Conservation (phyloP, 2,113 vertebrate genomes). For the cattle (Bos taurus) region DNA sequence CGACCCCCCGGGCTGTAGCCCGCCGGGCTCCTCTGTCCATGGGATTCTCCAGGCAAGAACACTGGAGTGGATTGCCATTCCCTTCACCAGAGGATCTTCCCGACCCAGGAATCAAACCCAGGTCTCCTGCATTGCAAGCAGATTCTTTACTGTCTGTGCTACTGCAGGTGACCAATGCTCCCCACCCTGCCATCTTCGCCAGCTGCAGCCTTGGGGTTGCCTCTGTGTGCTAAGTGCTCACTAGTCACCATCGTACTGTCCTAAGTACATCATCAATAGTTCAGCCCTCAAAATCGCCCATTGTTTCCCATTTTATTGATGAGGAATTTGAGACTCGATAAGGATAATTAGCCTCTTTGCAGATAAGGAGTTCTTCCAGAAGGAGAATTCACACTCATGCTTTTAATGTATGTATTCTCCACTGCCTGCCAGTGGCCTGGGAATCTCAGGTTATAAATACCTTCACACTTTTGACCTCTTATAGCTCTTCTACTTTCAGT, state of each 20-base stretch:
- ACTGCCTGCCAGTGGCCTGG: background rate
- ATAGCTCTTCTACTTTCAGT: background rate
- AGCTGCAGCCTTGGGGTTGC: background rate
- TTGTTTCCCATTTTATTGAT: background rate
- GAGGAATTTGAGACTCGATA: slow-evolving; percentile 4
- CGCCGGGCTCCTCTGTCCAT: background rate
- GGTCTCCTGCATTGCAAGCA: background rate
- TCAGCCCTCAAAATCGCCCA: background rate
- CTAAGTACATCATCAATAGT: background rate
- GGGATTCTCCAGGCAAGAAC: background rate
- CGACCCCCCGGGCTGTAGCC: accelerated
- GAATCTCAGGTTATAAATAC: background rate
- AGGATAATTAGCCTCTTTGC: background rate
- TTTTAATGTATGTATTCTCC: background rate
- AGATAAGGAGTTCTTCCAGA: background rate
- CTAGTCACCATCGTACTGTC: background rate
- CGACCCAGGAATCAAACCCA: accelerated
- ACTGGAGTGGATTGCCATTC: background rate
- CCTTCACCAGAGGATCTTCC: background rate
- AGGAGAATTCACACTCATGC: background rate
- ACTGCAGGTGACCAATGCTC: background rate
- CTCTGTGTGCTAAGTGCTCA: background rate
- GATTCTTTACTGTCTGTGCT: background rate
- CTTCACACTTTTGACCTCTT: background rate
- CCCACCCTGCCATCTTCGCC: background rate